phyloP scores from a whole-genome alignment of 2,113 vertebrate species.

The Bambusicola thoracicus region DNA sequence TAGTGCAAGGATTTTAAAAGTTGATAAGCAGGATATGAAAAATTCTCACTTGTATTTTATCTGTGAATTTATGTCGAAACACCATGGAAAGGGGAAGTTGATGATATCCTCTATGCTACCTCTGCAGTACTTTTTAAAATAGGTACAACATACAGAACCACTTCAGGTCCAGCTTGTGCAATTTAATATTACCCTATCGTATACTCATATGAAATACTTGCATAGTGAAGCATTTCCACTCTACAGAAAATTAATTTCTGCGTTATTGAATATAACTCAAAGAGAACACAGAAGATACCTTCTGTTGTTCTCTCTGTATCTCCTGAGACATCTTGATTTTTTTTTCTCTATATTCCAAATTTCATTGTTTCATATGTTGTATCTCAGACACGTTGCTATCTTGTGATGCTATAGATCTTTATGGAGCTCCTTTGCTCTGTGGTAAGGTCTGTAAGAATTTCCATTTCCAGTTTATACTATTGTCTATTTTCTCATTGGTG shows the following conservation, averaged over 20 bases:
- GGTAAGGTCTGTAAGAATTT: neutral
- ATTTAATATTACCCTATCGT: neutral
- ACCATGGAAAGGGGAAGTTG: neutral
- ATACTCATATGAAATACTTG: neutral
- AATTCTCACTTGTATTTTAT: neutral
- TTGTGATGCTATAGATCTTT: neutral
- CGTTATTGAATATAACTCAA: neutral
- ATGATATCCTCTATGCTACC: neutral
- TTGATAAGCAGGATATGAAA: neutral
- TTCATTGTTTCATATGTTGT: neutral
- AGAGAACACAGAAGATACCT: neutral
- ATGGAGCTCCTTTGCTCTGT: neutral
- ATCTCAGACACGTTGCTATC: neutral
- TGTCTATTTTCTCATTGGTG: neutral
- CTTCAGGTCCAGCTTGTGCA: neutral
- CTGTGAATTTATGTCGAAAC: neutral
- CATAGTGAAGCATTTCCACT: neutral
- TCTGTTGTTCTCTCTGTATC: neutral
- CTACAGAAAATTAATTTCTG: neutral
- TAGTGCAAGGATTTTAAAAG: neutral
- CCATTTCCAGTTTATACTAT: neutral
- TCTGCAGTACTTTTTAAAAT: neutral
- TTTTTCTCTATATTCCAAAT: neutral
- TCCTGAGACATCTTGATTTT: neutral
- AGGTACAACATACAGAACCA: neutral